These are phyloP conservation scores for Hippopotamyrus pictus DNA, from an alignment of 2,797 vertebrate genomes.

Conservation along the genomic window DNA sequence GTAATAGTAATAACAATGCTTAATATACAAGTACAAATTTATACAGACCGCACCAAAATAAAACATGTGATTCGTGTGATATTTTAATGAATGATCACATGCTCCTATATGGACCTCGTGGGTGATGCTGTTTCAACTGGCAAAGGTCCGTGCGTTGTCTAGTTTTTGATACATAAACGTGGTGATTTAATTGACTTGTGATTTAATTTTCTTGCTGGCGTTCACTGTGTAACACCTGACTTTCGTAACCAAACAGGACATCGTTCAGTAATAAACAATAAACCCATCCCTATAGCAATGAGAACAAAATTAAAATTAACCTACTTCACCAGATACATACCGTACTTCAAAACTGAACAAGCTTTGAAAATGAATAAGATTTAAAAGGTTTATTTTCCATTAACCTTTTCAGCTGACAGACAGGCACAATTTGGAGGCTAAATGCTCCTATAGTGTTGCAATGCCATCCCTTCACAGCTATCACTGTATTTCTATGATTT, in stretches of 20 bases:
- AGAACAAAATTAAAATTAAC: neutral
- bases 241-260: neutral
- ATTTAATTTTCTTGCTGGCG: neutral
- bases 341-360: neutral
- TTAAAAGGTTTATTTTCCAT: slow-evolving; percentile 65
- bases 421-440: slow-evolving; percentile 35
- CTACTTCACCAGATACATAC: neutral
- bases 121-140: neutral
- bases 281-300: neutral
- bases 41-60: neutral
- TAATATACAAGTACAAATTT: neutral
- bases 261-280: neutral
- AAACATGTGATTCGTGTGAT: neutral
- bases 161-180: neutral
- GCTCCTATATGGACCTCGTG: neutral
- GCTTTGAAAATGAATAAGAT: slow-evolving; percentile 21
- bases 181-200: neutral
- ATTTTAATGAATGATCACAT: neutral
- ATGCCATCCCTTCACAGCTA: neutral
- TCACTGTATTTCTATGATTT: neutral
- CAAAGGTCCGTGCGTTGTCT: neutral
- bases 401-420: slow-evolving; percentile 47
- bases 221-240: neutral
- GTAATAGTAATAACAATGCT: neutral
- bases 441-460: slow-evolving; percentile 31